Evolutionary conservation across 1,140 invertebrate species (phyloP).

Genomic region (Drosophila tristis): DNA sequence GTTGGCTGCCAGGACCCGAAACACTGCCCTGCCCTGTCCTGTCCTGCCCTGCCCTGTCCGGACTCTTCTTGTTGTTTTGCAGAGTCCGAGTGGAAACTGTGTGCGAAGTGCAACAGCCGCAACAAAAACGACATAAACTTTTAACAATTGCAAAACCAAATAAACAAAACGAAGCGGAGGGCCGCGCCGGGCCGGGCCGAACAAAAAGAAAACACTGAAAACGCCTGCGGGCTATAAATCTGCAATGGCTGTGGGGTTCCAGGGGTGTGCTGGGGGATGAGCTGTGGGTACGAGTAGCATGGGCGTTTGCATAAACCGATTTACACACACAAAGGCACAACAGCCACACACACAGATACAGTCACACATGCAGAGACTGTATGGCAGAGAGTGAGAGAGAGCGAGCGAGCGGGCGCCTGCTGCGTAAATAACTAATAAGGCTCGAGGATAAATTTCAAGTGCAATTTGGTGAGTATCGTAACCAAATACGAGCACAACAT

Average conservation of each 20-base stretch:
- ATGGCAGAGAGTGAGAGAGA: not conserved
- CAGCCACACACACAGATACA: constrained; percentile 22
- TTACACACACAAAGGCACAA: constrained; percentile 45
- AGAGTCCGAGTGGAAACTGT: constrained; percentile 52
- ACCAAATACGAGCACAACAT: constrained; percentile 48
- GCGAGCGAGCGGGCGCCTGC: constrained; percentile 43
- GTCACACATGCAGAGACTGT: constrained; percentile 1
- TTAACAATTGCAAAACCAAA: constrained; percentile 77
- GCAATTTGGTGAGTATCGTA: constrained; percentile 70
- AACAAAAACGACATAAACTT: constrained; percentile 77
- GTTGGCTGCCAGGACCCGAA: not conserved
- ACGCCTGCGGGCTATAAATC: constrained; percentile 77
- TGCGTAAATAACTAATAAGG: constrained; percentile 78
- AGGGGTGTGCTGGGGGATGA: not conserved
- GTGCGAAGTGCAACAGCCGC: constrained; percentile 74
- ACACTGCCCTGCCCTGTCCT: too few species aligned
- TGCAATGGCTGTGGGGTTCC: constrained; percentile 45
- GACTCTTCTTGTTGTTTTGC: constrained; percentile 28
- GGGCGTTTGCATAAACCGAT: constrained; percentile 65
- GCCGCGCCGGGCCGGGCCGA: constrained; percentile 9
- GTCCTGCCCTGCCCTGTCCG: too few species aligned
- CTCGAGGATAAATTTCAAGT: constrained; percentile 69
- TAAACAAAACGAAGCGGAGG: constrained; percentile 48
- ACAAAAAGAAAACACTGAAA: constrained; percentile 61
- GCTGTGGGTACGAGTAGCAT: constrained; percentile 20